These are phyloP conservation scores for Leiothrix lutea DNA, from an alignment of 2,113 vertebrate species.

Conservation along the genomic window DNA sequence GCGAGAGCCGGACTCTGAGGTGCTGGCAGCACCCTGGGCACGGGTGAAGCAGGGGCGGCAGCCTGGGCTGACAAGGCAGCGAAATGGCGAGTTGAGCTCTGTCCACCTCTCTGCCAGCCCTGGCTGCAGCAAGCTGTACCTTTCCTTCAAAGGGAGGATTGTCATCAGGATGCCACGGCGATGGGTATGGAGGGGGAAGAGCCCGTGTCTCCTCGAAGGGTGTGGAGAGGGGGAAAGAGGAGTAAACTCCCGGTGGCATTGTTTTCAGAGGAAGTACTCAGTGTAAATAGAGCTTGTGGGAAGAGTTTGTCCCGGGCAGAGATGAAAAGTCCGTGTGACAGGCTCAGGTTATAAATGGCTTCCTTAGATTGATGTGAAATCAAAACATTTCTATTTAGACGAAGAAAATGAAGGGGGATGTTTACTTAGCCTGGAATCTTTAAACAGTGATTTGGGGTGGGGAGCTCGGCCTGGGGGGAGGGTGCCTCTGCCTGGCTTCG, in stretches of 20 bases:
- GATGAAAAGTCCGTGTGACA: constrained; percentile 81
- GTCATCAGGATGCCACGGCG: not conserved
- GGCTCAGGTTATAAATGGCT: constrained; percentile 80
- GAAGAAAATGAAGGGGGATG: constrained; percentile 77
- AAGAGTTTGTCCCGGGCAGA: constrained; percentile 78
- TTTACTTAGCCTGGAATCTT: constrained; percentile 78
- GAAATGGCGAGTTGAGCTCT: rapidly evolving
- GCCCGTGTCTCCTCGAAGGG: not conserved
- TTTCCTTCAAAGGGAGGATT: not conserved
- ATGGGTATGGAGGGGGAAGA: not conserved
- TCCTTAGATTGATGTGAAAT: constrained; percentile 83
- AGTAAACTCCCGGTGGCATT: constrained; percentile 84
- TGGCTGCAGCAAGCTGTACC: not conserved
- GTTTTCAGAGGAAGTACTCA: constrained; percentile 92
- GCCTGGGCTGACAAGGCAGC: not conserved
- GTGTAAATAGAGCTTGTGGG: constrained; percentile 89
- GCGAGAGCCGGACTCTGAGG: not conserved
- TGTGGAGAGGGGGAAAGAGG: constrained; percentile 10
- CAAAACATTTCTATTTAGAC: constrained; percentile 77
- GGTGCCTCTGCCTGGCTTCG: not conserved
- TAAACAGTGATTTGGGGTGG: constrained; percentile 46
- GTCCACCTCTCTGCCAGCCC: not conserved
- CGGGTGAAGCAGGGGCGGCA: not conserved
- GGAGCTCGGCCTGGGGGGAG: not conserved
- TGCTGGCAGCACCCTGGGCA: not conserved